Evolutionary conservation across 2,113 vertebrate species (phyloP), one percentile per base, ranked within the genome.

Genomic region (Rhineura floridana): DNA sequence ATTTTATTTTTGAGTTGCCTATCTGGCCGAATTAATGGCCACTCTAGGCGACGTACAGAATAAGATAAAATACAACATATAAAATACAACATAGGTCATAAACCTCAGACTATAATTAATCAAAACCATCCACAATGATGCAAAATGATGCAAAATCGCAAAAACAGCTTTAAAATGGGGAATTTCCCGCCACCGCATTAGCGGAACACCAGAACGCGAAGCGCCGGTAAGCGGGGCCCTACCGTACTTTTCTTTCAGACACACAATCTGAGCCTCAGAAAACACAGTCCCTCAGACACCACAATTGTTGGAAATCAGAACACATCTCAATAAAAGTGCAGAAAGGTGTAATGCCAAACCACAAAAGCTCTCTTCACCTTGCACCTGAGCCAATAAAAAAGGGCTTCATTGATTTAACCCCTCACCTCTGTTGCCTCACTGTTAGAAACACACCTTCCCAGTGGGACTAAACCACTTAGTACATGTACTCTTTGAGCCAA

Each of bases 391-490:
- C 90, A 84, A 90, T 25, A 39, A 59, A 69, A 83, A n/a, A 93
- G 88, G 81, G 89, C 63, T 84, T 95, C 93, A 93, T 94, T 94
- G 90, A 89, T 93, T 92, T 93, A 92, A 95, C 92, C 92, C 94
- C 92, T 94, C 91, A 91, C 93, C 89, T 92, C 85, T 83, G 89
- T 83, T 70, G 90, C 82, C 89, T 50, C 81, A 91, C 91, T 92
- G 90, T 93, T 93, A 94, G 90, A 94, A 95, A 93, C 89, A 93
- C 67, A 81, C 85, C 76, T 95, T 92, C 92, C 90, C 84, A 83
- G 3, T 36, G 85, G 88, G 87, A 94, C 85, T 90, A 90, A 94
- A 92, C 82, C 42, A 77, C 85, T 85, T 91, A 2, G 8, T 84
- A 84, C n/a, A 69, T 50, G 86, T 42, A 23, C 85, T 93, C 81